Evolutionary conservation across 2,888 invertebrate species (phyloP).

Genomic region (Apotomis betuletana): DNA sequence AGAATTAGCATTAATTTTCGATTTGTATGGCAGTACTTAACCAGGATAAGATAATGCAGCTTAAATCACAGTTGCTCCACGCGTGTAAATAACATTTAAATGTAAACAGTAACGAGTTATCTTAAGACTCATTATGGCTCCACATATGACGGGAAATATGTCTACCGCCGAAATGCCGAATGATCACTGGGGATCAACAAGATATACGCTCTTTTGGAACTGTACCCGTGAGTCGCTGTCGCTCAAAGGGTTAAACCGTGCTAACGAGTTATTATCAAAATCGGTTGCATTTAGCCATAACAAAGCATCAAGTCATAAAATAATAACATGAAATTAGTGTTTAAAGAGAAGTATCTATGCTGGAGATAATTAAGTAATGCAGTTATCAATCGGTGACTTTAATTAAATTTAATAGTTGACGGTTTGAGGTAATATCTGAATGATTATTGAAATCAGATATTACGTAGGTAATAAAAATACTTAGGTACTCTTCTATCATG

Average conservation of each 20-base stretch:
- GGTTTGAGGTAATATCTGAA: too few species aligned
- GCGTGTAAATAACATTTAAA: neutral
- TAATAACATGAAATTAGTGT: slow-evolving; percentile 12
- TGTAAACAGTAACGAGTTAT: neutral
- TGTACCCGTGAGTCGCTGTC: neutral
- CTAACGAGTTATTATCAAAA: slow-evolving; percentile 17
- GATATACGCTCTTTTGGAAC: neutral
- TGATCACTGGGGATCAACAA: neutral
- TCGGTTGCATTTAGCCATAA: slow-evolving; percentile 22
- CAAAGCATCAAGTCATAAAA: slow-evolving; percentile 16
- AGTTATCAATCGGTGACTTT: neutral
- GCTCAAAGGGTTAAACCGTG: slow-evolving; percentile 8
- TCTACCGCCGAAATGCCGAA: neutral
- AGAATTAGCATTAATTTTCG: too few species aligned
- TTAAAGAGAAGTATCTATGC: slow-evolving; percentile 11
- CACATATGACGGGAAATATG: neutral
- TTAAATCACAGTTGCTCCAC: neutral
- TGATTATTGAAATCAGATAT: too few species aligned
- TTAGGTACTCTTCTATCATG: too few species aligned
- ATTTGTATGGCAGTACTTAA: neutral
- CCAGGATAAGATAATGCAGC: neutral
- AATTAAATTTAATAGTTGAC: too few species aligned
- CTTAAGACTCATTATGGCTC: slow-evolving; percentile 1
- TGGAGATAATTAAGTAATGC: slow-evolving; percentile 13
- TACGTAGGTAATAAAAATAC: too few species aligned